Evolutionary conservation across 2,113 vertebrate genomes (phyloP).

Genomic region (Neotragus moschatus): DNA sequence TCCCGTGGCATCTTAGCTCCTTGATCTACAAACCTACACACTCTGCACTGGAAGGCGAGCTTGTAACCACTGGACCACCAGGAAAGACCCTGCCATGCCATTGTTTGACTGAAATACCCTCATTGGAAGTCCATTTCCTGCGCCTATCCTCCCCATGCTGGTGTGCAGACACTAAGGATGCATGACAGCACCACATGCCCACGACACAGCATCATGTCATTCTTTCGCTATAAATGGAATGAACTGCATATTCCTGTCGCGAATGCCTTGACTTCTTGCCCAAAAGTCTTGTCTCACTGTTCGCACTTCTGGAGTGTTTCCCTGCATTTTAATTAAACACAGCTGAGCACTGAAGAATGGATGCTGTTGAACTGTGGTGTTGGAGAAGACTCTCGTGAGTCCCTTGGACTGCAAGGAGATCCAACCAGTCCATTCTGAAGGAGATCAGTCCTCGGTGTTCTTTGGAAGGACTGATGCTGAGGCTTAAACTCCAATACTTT

Average conservation of each 20-base stretch:
- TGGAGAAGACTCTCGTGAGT: no score
- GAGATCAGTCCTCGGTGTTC: no score
- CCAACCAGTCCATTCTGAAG: no score
- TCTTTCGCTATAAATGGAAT: neutral
- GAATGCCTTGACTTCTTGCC: neutral
- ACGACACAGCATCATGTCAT: rapidly evolving
- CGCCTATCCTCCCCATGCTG: rapidly evolving
- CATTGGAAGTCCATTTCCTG: neutral
- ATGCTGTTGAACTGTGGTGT: no score
- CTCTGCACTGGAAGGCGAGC: neutral
- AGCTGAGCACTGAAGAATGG: no score
- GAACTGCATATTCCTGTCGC: neutral
- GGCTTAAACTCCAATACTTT: no score
- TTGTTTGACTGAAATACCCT: neutral
- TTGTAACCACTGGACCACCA: neutral
- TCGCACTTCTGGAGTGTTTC: neutral
- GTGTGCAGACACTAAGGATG: neutral
- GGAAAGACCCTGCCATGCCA: neutral
- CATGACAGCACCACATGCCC: neutral
- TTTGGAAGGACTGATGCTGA: no score
- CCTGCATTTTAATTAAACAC: neutral
- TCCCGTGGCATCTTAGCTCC: neutral
- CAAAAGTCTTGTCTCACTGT: neutral
- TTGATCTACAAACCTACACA: neutral
- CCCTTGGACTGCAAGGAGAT: no score